phyloP scores from a whole-genome alignment of 2,888 invertebrate species.

The Erynnis tages region DNA sequence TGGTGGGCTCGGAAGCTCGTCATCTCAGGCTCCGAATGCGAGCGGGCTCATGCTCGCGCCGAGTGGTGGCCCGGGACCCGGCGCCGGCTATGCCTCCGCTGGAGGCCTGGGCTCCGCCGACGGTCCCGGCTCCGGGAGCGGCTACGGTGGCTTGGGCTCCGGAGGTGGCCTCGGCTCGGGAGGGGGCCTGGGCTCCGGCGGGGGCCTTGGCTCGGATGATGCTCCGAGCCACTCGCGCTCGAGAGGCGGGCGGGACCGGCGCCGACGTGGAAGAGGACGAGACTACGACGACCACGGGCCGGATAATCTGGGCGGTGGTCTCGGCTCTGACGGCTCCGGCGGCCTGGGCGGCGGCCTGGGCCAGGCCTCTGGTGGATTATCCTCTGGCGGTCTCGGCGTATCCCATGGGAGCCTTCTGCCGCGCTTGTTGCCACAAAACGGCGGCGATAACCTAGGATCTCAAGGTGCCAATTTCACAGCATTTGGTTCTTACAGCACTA shows the following conservation, averaged over 20 bases:
- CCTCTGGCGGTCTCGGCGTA: constrained; percentile 71
- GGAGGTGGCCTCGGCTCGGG: constrained; percentile 49
- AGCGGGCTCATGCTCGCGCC: constrained; percentile 42
- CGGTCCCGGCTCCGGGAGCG: constrained; percentile 48
- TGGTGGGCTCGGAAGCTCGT: constrained; percentile 46
- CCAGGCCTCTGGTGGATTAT: constrained; percentile 46
- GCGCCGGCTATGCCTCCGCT: constrained; percentile 30
- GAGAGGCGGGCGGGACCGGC: constrained; percentile 59
- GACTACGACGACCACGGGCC: constrained; percentile 55
- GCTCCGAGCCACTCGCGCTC: constrained; percentile 45
- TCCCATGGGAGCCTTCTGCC: constrained; percentile 73
- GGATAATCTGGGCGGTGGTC: constrained; percentile 43
- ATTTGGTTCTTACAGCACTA: constrained; percentile 68
- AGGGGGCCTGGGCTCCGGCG: constrained; percentile 41
- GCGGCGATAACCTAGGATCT: constrained; percentile 51
- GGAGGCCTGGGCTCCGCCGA: constrained; percentile 42
- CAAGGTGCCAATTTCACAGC: constrained; percentile 74
- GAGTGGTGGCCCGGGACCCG: constrained; percentile 42
- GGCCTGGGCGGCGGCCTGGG: constrained; percentile 57
- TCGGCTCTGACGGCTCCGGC: constrained; percentile 42
- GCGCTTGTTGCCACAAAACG: constrained; percentile 69
- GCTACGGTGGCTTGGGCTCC: constrained; percentile 42
- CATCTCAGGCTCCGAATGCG: constrained; percentile 40
- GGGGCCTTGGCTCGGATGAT: constrained; percentile 42
- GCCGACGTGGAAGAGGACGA: constrained; percentile 71